Evolutionary conservation across 1,140 invertebrate species (phyloP).

Genomic region (Adoxophyes honmai): DNA sequence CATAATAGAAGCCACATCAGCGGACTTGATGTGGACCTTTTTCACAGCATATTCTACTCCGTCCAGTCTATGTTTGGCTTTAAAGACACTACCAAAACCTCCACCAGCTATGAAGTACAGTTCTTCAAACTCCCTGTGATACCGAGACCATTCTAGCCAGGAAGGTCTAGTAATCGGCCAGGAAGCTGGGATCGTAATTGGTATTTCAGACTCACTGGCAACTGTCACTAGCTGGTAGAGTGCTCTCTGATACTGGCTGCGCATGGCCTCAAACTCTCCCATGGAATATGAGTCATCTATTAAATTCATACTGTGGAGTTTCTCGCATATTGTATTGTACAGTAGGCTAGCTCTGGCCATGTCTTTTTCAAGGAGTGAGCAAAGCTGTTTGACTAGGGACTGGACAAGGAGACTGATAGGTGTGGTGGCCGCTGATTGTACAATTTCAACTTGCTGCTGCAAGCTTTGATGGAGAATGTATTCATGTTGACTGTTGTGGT

Average conservation of each 20-base stretch:
- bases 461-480: constrained; percentile 51
- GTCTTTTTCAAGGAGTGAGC: constrained; percentile 79
- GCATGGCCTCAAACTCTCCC: constrained; percentile 81
- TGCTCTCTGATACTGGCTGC: constrained; percentile 80
- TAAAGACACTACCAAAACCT: constrained; percentile 83
- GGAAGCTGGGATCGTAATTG: constrained; percentile 58
- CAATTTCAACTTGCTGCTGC: constrained; percentile 57
- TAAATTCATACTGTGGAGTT: constrained; percentile 80
- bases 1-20: constrained; percentile 78
- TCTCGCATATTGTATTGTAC: constrained; percentile 81
- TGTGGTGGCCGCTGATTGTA: constrained; percentile 61
- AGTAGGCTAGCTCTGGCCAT: constrained; percentile 74
- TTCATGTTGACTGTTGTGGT: constrained; percentile 45
- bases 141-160: constrained; percentile 80
- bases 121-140: constrained; percentile 87
- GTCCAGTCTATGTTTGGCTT: constrained; percentile 83
- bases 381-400: constrained; percentile 81
- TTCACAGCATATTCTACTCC: constrained; percentile 89
- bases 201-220: constrained; percentile 74
- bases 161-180: constrained; percentile 69
- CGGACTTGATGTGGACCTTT: constrained; percentile 84
- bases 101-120: constrained; percentile 84
- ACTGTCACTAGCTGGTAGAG: constrained; percentile 79
- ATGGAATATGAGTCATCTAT: constrained; percentile 82
- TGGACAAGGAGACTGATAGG: constrained; percentile 80